These are phyloP conservation scores for Prenolepis imparis DNA, from an alignment of 2,888 invertebrate genomes.

Conservation along the genomic window DNA sequence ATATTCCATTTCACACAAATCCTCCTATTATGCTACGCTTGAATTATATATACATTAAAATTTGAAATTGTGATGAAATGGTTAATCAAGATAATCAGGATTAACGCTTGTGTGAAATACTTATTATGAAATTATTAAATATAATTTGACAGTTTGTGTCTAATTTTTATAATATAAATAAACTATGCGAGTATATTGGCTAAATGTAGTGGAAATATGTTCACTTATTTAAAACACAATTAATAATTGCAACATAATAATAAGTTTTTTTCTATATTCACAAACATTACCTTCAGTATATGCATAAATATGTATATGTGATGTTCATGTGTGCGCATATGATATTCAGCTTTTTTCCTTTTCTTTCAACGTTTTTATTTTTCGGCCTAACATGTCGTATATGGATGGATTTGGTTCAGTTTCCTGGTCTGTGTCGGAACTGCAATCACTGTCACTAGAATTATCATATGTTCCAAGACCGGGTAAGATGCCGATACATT, in stretches of 20 bases:
- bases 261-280: conserved; percentile 21
- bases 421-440: conserved; percentile 91
- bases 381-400: conserved; percentile 86
- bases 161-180: neutral
- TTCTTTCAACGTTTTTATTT: conserved; percentile 77
- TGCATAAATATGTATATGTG: neutral
- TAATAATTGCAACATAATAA: neutral
- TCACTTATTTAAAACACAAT: neutral
- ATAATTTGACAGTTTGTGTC: neutral
- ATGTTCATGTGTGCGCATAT: neutral
- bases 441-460: conserved; percentile 90
- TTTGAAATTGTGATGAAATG: neutral
- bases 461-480: conserved; percentile 93
- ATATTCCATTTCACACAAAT: conserved; percentile 20
- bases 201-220: neutral
- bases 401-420: conserved; percentile 84
- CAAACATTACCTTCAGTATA: neutral
- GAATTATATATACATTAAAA: conserved; percentile 20
- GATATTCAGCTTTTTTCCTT: conserved; percentile 76
- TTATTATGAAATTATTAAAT: neutral
- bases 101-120: neutral
- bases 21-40: conserved; percentile 1
- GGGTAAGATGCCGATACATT: conserved; percentile 93
- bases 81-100: neutral
- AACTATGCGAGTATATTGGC: neutral